Percentiles rank a stretch among this genome's conserved stretches.
Evolutionary conservation across 2,888 invertebrate species (phyloP).

Genomic region (Lithodes maja): DNA sequence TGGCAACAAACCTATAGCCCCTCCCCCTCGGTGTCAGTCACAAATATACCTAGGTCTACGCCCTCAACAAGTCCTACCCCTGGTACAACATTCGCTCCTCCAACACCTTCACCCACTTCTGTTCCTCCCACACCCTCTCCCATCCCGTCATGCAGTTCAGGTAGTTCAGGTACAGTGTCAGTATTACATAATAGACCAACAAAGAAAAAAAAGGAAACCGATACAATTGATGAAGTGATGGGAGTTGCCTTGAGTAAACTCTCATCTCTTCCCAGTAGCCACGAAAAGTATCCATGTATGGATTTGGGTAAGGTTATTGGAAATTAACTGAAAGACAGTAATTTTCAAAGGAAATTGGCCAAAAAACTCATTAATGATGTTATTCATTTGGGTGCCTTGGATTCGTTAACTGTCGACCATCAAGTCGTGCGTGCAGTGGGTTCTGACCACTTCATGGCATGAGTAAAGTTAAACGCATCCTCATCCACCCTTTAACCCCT

Average conservation of each 20-base stretch:
- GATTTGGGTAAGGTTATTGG: neutral
- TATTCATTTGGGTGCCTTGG: neutral
- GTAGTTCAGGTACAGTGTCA: too few species aligned
- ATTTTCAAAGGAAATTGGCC: neutral
- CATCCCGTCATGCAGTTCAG: too few species aligned
- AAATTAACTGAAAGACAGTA: neutral
- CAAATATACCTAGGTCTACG: too few species aligned
- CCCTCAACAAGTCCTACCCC: constrained; percentile 16
- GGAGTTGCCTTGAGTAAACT: constrained; percentile 26
- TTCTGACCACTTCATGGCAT: neutral
- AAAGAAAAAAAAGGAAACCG: neutral
- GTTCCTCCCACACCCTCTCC: too few species aligned
- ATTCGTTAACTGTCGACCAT: neutral
- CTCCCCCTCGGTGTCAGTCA: too few species aligned
- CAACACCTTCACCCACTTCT: too few species aligned
- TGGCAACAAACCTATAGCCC: too few species aligned
- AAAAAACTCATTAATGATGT: constrained; percentile 22
- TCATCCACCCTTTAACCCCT: too few species aligned
- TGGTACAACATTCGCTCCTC: too few species aligned
- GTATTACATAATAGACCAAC: too few species aligned
- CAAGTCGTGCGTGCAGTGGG: neutral
- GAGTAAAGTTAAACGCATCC: neutral
- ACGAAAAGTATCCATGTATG: neutral
- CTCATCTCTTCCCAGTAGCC: constrained; percentile 28
- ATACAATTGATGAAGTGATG: constrained; percentile 19